phyloP scores from a whole-genome alignment of 2,888 invertebrate genomes.

The Endotricha flammealis region DNA sequence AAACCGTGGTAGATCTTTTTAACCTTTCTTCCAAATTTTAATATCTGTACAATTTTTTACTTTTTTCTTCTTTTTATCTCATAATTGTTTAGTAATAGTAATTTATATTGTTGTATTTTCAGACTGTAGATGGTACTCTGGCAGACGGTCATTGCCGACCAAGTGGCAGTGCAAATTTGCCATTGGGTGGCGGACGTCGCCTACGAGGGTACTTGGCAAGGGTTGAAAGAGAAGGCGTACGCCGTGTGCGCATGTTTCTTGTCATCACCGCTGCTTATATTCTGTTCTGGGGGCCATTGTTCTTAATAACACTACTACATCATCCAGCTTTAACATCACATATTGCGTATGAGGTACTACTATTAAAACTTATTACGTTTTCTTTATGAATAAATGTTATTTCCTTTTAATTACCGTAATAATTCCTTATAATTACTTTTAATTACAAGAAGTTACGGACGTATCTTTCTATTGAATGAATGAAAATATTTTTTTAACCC shows the following conservation, averaged over 20 bases:
- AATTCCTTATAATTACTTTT: no score
- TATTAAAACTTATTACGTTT: constrained; percentile 4
- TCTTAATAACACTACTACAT: constrained; percentile 89
- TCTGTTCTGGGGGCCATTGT: constrained; percentile 94
- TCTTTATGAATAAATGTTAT: no score
- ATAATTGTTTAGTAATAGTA: not conserved
- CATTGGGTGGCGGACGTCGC: constrained; percentile 83
- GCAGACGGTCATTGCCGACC: constrained; percentile 53
- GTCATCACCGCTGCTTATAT: constrained; percentile 91
- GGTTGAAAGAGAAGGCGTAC: constrained; percentile 88
- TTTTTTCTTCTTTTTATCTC: not conserved
- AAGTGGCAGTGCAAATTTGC: constrained; percentile 52
- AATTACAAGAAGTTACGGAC: no score
- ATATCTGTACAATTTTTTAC: no score
- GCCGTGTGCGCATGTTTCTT: constrained; percentile 90
- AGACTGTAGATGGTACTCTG: constrained; percentile 66
- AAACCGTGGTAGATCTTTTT: not conserved
- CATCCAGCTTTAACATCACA: constrained; percentile 85
- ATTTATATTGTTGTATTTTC: constrained; percentile 22
- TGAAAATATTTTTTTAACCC: no score
- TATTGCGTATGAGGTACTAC: constrained; percentile 86
- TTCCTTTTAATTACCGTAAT: no score
- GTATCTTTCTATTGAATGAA: no score
- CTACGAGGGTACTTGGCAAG: constrained; percentile 87
- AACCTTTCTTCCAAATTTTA: not conserved